phyloP scores from a whole-genome alignment of 2,888 invertebrate genomes.

The Epinotia bilunana region DNA sequence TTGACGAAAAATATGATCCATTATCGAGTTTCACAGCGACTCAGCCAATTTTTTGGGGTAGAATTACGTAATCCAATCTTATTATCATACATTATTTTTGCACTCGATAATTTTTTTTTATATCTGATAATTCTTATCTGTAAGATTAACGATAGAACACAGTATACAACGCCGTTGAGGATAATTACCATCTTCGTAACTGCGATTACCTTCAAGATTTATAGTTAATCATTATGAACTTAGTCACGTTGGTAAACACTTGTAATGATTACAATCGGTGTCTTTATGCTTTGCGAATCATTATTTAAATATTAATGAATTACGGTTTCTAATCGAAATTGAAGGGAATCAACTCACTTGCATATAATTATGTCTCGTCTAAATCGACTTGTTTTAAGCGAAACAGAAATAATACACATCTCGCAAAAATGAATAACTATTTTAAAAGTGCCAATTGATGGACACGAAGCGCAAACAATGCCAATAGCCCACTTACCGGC shows the following conservation, averaged over 20 bases:
- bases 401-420: constrained; percentile 19
- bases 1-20: not conserved
- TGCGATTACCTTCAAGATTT: constrained; percentile 1
- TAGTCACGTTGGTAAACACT: not conserved
- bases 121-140: not conserved
- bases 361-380: not conserved
- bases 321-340: too few species aligned
- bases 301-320: not conserved
- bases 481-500: constrained; percentile 86
- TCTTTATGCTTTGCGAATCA: not conserved
- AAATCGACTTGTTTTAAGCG: constrained; percentile 2
- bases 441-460: constrained; percentile 13
- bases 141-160: not conserved
- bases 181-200: not conserved
- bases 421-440: constrained; percentile 33
- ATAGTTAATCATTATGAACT: not conserved
- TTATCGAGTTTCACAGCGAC: not conserved
- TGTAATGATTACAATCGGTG: not conserved
- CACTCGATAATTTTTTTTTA: not conserved
- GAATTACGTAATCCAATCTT: not conserved
- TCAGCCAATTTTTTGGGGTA: not conserved
- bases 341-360: not conserved
- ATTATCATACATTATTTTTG: not conserved
- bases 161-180: not conserved
- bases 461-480: constrained; percentile 24